These are phyloP conservation scores for Corythornis madagascariensis DNA, from an alignment of 2,113 vertebrate species.

Conservation along the genomic window DNA sequence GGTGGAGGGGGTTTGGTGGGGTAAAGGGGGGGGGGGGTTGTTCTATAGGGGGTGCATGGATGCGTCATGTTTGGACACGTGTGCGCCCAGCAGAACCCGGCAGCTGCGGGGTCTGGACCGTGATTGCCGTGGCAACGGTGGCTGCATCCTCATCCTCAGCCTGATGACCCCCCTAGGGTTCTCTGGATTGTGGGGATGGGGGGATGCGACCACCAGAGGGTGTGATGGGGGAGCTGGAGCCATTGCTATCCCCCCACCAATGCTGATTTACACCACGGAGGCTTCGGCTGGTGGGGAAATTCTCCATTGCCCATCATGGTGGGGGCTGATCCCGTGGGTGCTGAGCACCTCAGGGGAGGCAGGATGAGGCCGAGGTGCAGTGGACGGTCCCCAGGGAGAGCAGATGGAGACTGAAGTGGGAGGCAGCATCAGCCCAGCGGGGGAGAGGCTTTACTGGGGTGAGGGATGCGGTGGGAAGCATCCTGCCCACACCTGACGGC, in stretches of 20 bases:
- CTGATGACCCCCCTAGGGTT: neutral
- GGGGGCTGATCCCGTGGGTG: neutral
- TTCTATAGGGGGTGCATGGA: neutral
- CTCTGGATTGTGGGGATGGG: rapidly evolving
- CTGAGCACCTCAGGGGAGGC: neutral
- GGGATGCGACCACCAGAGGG: neutral
- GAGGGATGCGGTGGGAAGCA: neutral
- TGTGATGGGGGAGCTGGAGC: neutral
- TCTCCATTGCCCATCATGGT: rapidly evolving
- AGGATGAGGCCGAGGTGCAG: neutral
- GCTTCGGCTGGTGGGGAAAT: neutral
- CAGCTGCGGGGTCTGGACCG: neutral
- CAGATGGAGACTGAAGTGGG: neutral
- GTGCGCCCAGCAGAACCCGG: neutral
- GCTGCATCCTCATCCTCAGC: constrained; percentile 1
- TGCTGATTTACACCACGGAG: neutral
- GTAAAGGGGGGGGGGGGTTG: neutral
- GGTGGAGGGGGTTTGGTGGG: neutral
- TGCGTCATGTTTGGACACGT: constrained; percentile 31
- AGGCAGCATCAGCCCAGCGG: neutral
- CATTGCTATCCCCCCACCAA: rapidly evolving
- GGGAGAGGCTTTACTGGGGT: neutral
- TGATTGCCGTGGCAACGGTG: constrained; percentile 26
- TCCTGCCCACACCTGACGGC: rapidly evolving
- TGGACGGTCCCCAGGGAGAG: neutral